Base-by-base conservation (phyloP, 2,888 invertebrate genomes). In the Lutraria lutraria region DNA sequence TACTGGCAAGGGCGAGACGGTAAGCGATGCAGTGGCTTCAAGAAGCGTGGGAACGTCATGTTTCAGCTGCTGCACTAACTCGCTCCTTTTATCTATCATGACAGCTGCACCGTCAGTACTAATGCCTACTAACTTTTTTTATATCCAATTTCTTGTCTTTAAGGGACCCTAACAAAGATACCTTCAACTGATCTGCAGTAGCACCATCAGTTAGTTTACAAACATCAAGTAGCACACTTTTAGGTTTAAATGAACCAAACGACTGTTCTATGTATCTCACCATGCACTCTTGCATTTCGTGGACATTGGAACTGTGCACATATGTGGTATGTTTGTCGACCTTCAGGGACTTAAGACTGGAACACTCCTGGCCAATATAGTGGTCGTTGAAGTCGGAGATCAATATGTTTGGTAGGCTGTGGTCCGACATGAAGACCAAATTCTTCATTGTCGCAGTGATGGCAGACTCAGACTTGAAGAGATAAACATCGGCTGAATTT, bases 101-200 rank as follows among this genome's bases (percentile, higher is more conserved):
- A 91, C 88, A 60, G 86, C 88, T 15, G 89, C 87, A 34, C 89
- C 90, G 85, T 88, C 90, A 31, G 90, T 90, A 19, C 84, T 76
- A 43, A 34, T 86, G 2, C 29, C 76, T 29, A 82, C 82, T 43
- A 56, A 12, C n/a, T n/a, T 6, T 56, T 56, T 3, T 12, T 56
- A 19, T 6, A 8, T 56, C 12, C 21, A 56, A 12, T 56, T 56
- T 56, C 56, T 56, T 56, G 21, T 56, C 54, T 3, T 81, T 25
- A 4, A 81, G 29, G 13, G 81, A 81, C n/a, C 1, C 21, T 0
- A 81, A 54, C 29, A 81, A 25, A 25, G 81, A 54, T 13, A 6
- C 8, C 3, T 54, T 0, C 15, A 81, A 29, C 54, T 29, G 0
- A 3, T 81, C 29, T 1, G 81, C 81, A 54, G 81, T 81, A 13